Evolutionary conservation across 2,888 invertebrate genomes (phyloP).

Genomic region (Agapetus fuscipes): DNA sequence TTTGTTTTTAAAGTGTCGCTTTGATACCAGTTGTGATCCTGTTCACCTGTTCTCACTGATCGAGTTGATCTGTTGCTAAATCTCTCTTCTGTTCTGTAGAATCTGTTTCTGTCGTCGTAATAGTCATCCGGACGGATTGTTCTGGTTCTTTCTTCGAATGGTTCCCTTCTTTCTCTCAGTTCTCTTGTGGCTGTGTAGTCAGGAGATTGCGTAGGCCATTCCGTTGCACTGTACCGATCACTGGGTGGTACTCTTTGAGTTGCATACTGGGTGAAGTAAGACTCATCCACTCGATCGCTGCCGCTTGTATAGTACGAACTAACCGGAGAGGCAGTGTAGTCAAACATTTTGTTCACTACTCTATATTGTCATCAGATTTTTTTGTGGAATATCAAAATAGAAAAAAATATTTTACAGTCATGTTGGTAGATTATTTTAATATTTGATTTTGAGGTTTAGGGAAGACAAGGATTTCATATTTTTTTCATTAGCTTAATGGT

Average conservation of each 20-base stretch:
- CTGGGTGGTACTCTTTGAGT: constrained; percentile 10
- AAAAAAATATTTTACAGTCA: too few relatives aligned
- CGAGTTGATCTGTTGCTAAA: constrained; percentile 19
- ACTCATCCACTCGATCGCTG: constrained; percentile 19
- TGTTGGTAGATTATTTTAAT: too few relatives aligned
- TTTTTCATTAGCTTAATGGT: too few relatives aligned
- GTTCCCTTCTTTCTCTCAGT: constrained; percentile 15
- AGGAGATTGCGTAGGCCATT: constrained; percentile 18
- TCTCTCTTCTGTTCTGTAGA: constrained; percentile 19
- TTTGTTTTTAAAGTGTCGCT: constrained; percentile 16
- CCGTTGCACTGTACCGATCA: constrained; percentile 14
- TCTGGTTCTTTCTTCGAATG: constrained; percentile 21
- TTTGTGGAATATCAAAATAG: too few relatives aligned
- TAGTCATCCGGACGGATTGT: constrained; percentile 21
- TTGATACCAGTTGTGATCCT: constrained; percentile 20
- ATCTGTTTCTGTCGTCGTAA: constrained; percentile 19
- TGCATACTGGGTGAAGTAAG: constrained; percentile 16
- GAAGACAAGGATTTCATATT: background rate
- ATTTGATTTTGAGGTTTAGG: background rate
- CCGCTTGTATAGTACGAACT: constrained; percentile 19
- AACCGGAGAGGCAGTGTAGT: constrained; percentile 17
- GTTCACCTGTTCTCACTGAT: constrained; percentile 14
- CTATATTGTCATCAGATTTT: too few relatives aligned
- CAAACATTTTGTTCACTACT: constrained; percentile 18
- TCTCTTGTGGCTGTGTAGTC: constrained; percentile 14